A percentile compares a stretch with the other conserved stretches of the same genome.
Evolutionary conservation across 2,797 vertebrate genomes (phyloP).

Genomic region (Melanotaenia trifasciata): DNA sequence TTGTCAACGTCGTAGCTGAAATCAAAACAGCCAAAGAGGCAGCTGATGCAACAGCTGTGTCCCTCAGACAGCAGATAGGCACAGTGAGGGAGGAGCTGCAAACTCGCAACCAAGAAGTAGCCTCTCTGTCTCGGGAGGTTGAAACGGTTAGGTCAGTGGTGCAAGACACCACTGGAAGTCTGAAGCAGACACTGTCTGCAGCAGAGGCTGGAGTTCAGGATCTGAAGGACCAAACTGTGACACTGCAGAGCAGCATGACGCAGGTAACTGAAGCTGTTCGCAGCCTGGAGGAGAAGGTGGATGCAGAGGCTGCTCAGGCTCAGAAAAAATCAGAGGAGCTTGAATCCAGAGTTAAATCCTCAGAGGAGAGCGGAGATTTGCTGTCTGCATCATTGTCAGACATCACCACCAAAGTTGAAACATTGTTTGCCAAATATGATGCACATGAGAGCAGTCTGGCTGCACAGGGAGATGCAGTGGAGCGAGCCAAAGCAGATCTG

Average conservation of each 20-base stretch:
- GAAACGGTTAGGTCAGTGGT: conserved; percentile 85
- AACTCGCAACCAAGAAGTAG: conserved; percentile 90
- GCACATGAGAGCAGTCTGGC: conserved; percentile 77
- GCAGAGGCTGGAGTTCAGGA: conserved; percentile 75
- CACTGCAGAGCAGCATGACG: conserved; percentile 75
- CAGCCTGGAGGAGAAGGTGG: conserved; percentile 67
- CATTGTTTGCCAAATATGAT: conserved; percentile 79
- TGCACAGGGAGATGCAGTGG: conserved; percentile 59
- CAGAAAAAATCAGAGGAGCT: conserved; percentile 78
- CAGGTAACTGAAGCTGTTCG: conserved; percentile 65
- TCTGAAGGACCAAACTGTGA: conserved; percentile 77
- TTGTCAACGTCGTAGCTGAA: conserved; percentile 82
- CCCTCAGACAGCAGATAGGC: conserved; percentile 86
- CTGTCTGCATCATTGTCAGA: conserved; percentile 60
- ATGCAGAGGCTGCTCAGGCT: conserved; percentile 61
- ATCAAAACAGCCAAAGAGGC: conserved; percentile 79
- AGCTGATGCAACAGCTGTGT: conserved; percentile 77
- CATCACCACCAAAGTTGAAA: conserved; percentile 78
- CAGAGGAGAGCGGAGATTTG: conserved; percentile 81
- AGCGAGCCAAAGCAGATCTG: conserved; percentile 74
- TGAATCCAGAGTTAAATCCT: conserved; percentile 79
- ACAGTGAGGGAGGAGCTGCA: conserved; percentile 89
- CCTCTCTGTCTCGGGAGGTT: conserved; percentile 88
- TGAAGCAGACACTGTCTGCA: conserved; percentile 82
- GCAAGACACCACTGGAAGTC: conserved; percentile 74